These are phyloP conservation scores for Drosophila fuyamai DNA, from an alignment of 1,140 invertebrate species.

Conservation along the genomic window DNA sequence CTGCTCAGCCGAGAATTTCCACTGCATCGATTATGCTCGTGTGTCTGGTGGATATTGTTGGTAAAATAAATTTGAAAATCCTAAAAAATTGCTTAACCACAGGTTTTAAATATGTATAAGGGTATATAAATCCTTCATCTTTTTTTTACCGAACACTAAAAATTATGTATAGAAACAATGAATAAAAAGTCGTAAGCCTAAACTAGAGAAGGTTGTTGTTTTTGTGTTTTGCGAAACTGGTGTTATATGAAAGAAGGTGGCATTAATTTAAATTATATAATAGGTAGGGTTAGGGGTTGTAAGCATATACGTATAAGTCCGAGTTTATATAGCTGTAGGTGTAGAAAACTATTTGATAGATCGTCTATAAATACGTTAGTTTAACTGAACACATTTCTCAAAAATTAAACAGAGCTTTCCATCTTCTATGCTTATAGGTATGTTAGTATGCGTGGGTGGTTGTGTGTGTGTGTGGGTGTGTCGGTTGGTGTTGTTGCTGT, in stretches of 20 bases:
- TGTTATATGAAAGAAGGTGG: slow-evolving; percentile 5
- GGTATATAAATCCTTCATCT: slow-evolving; percentile 21
- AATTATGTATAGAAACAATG: slow-evolving; percentile 31
- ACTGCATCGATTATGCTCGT: slow-evolving; percentile 18
- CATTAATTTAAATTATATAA: slow-evolving; percentile 22
- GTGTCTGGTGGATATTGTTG: slow-evolving; percentile 1
- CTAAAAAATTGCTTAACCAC: slow-evolving; percentile 70
- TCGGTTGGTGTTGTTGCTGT: slow-evolving; percentile 42
- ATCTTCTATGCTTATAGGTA: slow-evolving; percentile 3
- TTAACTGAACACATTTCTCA: slow-evolving; percentile 78
- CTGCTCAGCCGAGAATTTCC: slow-evolving; percentile 34
- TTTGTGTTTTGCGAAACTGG: slow-evolving; percentile 1
- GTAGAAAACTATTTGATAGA: slow-evolving; percentile 58
- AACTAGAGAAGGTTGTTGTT: slow-evolving; percentile 27
- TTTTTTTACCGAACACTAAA: slow-evolving; percentile 15
- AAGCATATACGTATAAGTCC: slow-evolving; percentile 18
- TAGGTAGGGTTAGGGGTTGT: slow-evolving; percentile 2
- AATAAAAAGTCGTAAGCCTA: slow-evolving; percentile 38
- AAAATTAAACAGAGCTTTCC: slow-evolving; percentile 54
- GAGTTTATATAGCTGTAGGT: slow-evolving; percentile 38
- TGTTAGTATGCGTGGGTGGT: slow-evolving; percentile 5
- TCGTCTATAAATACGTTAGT: slow-evolving; percentile 74
- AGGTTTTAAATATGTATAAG: slow-evolving; percentile 46
- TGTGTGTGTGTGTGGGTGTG: slow-evolving; percentile 23
- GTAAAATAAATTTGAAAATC: slow-evolving; percentile 63